A percentile compares a stretch with the other conserved stretches of the same genome.
phyloP scores from a whole-genome alignment of 2,113 vertebrate species.

The Leptobrachium ailaonicum region DNA sequence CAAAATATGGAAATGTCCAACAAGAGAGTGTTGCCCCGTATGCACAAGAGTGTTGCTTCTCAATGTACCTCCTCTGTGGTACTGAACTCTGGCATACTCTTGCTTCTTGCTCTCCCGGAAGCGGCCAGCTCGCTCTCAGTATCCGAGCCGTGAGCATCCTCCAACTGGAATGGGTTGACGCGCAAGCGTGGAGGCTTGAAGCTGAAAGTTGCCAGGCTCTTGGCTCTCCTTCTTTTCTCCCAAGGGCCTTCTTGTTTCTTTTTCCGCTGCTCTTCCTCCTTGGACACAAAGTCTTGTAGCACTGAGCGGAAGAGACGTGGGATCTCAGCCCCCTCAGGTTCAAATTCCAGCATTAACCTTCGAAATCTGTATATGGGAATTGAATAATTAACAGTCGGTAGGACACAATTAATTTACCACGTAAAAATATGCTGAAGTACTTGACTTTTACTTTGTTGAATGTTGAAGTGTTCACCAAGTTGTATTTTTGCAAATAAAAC shows the following conservation, averaged over 20 bases:
- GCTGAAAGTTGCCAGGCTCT: constrained; percentile 71
- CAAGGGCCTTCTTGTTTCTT: constrained; percentile 44
- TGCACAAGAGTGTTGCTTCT: not conserved
- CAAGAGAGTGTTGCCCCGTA: too few species aligned
- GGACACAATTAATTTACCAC: too few species aligned
- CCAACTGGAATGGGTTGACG: constrained; percentile 63
- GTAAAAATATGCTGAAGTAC: too few species aligned
- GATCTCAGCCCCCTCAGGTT: constrained; percentile 72
- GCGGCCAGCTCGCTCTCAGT: constrained; percentile 54
- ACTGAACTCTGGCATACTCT: constrained; percentile 75
- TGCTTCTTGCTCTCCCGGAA: constrained; percentile 60
- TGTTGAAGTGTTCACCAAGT: too few species aligned
- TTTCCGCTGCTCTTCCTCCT: constrained; percentile 52
- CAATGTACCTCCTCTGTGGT: constrained; percentile 58
- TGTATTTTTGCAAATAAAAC: too few species aligned
- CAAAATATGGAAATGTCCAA: too few species aligned
- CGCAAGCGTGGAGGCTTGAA: constrained; percentile 65
- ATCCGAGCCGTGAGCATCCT: constrained; percentile 61
- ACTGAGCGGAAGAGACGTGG: constrained; percentile 69
- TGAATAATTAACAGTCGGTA: not conserved
- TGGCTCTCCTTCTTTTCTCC: constrained; percentile 67
- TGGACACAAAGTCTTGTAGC: constrained; percentile 61
- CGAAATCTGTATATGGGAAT: constrained; percentile 63
- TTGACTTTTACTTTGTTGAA: too few species aligned
- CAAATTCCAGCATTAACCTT: constrained; percentile 70